These are phyloP conservation scores for Microchrysa polita DNA, from an alignment of 2,888 invertebrate genomes.

Conservation along the genomic window DNA sequence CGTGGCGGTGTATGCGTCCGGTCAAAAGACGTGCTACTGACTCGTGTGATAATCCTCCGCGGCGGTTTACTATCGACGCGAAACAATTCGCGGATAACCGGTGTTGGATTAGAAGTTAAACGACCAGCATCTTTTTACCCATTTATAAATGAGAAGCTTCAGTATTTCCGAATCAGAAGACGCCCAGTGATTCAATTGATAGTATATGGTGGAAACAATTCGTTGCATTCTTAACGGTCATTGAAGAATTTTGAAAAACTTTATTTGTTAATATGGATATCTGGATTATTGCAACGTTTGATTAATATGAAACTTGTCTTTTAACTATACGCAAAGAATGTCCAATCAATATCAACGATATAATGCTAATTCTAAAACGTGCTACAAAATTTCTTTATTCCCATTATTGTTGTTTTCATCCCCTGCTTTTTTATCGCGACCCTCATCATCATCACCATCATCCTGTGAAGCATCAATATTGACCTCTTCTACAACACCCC, in stretches of 20 bases:
- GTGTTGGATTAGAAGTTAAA: too few species aligned
- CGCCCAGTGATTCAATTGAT: neutral
- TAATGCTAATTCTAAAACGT: slow-evolving; percentile 15
- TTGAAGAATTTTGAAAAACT: too few species aligned
- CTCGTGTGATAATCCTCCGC: neutral
- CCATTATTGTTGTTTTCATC: neutral
- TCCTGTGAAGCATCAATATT: too few species aligned
- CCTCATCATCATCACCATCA: too few species aligned
- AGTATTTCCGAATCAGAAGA: slow-evolving; percentile 2
- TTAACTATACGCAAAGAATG: slow-evolving; percentile 1
- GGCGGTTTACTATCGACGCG: neutral
- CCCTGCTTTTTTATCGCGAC: too few species aligned
- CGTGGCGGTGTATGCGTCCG: too few species aligned
- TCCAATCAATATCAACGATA: slow-evolving; percentile 1
- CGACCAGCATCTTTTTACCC: neutral
- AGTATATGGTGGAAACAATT: neutral
- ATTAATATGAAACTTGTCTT: too few species aligned
- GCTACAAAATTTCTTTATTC: neutral
- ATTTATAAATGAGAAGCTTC: slow-evolving; percentile 21
- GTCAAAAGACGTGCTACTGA: neutral
- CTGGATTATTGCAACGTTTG: too few species aligned
- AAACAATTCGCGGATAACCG: neutral
- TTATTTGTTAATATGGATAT: too few species aligned
- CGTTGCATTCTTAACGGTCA: neutral
- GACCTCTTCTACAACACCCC: too few species aligned